Base-by-base conservation (phyloP, 2,888 invertebrate genomes). In the Tachina lurida region DNA sequence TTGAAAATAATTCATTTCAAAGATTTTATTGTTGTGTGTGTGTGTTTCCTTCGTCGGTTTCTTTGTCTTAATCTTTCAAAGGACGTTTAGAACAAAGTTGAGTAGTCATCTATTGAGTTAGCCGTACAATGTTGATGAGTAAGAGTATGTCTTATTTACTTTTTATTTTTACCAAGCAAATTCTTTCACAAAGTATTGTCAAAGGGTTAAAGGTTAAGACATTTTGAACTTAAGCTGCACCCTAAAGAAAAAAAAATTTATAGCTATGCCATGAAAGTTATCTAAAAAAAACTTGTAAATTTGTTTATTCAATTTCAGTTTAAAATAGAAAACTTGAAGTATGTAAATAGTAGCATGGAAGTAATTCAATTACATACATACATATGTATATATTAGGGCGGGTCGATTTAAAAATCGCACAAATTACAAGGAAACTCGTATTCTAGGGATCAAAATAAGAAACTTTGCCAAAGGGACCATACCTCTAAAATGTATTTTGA, bases 1-100 rank as follows among this genome's bases (percentile, higher is more conserved):
- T 68, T 71, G 65, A 22, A 67, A 81, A 81, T 65, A 76, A 76
- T 81, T 77, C 60, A 67, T 67, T 71, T 81, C 71, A 79, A 84
- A 79, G 58, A 60, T 71, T 79, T 75, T 60, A 52, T 83, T 68
- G 45, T 83, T 58, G 31, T 54, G 60, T 3, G 56, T 22, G 15
- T 67, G 41, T 56, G 19, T 19, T 74, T 67, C 31, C 62, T 67
- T 39, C 31, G 60, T 41, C 79, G 56, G 65, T 39, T 79, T 60
- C 52, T 78, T 71, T 79, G 70, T 22, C 63, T 54, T 71, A 19
- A 71, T 74, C 31, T 77, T 73, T 77, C 19, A n/a, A 10, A 79
- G 74, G 62, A 75, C 74, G 68, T 74, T 68, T 74, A 75, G 45
- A 47, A 79, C 63, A 82, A 65, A 82, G 76, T 82, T 81, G 74